Percentiles rank a stretch among this genome's conserved stretches.
Conservation (phyloP, 2,888 invertebrate genomes). For the Cheilosia grossa region DNA sequence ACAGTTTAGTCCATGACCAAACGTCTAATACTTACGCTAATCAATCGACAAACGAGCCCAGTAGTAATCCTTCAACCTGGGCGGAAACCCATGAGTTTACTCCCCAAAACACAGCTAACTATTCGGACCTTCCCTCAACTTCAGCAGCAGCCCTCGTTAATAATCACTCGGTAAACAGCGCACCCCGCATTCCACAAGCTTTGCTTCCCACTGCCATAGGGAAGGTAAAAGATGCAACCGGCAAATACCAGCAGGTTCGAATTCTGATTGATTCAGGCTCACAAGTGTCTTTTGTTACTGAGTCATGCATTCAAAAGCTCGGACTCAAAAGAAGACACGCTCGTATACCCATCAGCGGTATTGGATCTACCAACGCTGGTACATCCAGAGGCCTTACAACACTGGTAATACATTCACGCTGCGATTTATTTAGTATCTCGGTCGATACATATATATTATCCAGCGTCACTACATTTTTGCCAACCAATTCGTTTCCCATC, state of each 20-base stretch:
- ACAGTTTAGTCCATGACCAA: neutral
- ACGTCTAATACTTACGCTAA: neutral
- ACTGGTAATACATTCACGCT: no score
- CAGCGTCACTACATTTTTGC: neutral
- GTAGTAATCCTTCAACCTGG: no score
- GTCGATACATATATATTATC: neutral
- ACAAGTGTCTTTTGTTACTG: conserved; percentile 12
- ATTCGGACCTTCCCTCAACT: neutral
- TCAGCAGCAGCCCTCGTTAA: neutral
- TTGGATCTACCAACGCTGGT: conserved; percentile 11
- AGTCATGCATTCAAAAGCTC: conserved; percentile 10
- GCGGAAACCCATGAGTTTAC: neutral
- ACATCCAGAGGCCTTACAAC: neutral
- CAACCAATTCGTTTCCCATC: neutral
- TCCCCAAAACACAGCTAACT: neutral
- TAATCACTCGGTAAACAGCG: neutral
- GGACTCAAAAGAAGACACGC: conserved; percentile 1
- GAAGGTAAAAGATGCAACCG: neutral
- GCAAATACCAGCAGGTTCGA: conserved; percentile 9
- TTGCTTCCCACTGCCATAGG: conserved; percentile 8
- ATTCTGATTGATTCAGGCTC: conserved; percentile 13
- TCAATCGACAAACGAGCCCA: neutral
- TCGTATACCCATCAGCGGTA: conserved; percentile 22
- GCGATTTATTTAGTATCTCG: no score
- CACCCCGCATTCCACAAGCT: neutral